Percentiles rank a stretch among this genome's conserved stretches.
Evolutionary conservation across 2,113 vertebrate genomes (phyloP).

Genomic region (Ameiurus melas): DNA sequence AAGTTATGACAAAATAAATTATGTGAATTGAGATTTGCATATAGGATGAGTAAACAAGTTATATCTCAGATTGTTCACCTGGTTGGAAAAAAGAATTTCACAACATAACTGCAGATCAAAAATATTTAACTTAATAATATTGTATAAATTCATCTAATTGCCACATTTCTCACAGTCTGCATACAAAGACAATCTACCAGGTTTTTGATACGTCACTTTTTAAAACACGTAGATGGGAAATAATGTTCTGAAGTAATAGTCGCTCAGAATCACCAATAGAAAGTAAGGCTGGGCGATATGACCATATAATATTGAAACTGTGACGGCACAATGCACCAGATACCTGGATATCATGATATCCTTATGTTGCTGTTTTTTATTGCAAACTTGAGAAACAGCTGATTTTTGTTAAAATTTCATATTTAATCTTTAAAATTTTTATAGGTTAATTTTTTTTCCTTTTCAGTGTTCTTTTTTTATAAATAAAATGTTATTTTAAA

Average conservation of each 20-base stretch:
- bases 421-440: not conserved
- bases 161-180: not conserved
- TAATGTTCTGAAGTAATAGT: not conserved
- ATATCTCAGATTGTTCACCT: not conserved
- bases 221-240: not conserved
- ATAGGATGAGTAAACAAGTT: not conserved
- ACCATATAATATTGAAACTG: not conserved
- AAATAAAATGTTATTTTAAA: not conserved
- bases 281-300: not conserved
- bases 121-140: not conserved
- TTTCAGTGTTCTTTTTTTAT: not conserved
- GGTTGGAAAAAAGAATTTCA: not conserved
- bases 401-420: not conserved
- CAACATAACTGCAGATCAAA: not conserved
- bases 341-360: not conserved
- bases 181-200: not conserved
- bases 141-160: not conserved
- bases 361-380: not conserved
- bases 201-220: not conserved
- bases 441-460: not conserved
- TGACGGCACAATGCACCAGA: not conserved
- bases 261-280: not conserved
- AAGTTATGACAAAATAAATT: not conserved
- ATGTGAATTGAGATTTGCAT: not conserved
- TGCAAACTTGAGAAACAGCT: not conserved